Evolutionary conservation across 2,888 invertebrate genomes (phyloP).

Genomic region (Dryocosmus kuriphilus): DNA sequence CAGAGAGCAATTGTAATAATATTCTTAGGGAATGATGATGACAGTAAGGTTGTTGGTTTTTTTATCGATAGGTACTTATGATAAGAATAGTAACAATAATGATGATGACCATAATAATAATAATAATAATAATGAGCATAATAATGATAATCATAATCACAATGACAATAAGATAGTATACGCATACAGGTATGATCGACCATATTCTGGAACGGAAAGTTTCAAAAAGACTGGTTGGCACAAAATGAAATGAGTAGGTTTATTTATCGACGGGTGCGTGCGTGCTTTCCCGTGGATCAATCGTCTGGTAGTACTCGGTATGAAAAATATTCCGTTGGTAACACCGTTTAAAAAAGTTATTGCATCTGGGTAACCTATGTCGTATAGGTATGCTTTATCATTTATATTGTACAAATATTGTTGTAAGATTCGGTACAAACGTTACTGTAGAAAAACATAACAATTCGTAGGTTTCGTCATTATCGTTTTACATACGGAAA

Average conservation of each 20-base stretch:
- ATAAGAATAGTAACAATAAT: conserved; percentile 47
- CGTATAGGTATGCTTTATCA: conserved; percentile 73
- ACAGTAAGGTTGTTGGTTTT: background rate
- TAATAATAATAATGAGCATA: conserved; percentile 45
- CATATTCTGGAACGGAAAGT: conserved; percentile 61
- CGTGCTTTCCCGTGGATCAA: conserved; percentile 52
- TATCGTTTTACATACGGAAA: conserved; percentile 63
- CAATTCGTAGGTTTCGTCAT: conserved; percentile 67
- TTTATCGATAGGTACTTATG: conserved; percentile 14
- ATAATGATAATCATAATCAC: conserved; percentile 45
- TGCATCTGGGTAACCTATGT: conserved; percentile 76
- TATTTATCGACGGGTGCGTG: conserved; percentile 58
- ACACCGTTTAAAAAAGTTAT: conserved; percentile 76
- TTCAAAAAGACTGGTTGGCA: conserved; percentile 72
- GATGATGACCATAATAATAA: conserved; percentile 44
- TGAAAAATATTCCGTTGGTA: conserved; percentile 69
- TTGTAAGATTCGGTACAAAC: conserved; percentile 77
- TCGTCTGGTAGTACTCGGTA: conserved; percentile 60
- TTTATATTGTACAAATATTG: conserved; percentile 76
- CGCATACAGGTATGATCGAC: conserved; percentile 19
- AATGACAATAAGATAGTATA: conserved; percentile 44
- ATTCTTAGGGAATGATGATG: background rate
- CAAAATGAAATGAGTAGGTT: conserved; percentile 72
- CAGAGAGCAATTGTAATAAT: background rate
- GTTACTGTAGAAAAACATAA: conserved; percentile 77